Evolutionary conservation across 2,888 invertebrate genomes (phyloP), one percentile per base, ranked within the genome.

Genomic region (Ischnus inquisitorius): DNA sequence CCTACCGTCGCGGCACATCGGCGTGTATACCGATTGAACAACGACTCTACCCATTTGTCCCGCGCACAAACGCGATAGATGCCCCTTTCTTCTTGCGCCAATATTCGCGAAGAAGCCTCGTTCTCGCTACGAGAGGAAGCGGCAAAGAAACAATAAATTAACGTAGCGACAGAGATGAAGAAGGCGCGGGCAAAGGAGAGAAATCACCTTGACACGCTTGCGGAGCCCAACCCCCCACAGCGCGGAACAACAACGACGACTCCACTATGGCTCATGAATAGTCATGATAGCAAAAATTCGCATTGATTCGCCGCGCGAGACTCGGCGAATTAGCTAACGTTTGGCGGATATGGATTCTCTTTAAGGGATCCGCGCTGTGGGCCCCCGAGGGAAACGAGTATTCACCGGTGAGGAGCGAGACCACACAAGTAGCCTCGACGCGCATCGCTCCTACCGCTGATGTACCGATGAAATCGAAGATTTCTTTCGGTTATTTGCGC

Each of bases 221-320:
- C n/a, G 80, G 72, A 74, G 68, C 48, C 54, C 28, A 43, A 48
- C 74, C 60, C 72, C 82, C 82, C 72, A 60, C 51, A 19, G 78
- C 67, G 82, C 48, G 60, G 67, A 65, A 68, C 62, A 72, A 68
- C 64, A 69, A 51, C 51, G 46, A 46, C 69, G 51, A 48, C 16
- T 25, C 16, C 65, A n/a, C 60, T 34, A 68, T 71, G 34, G 34
- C 78, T 89, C 87, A 89, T 89, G 85, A 86, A 89, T 82, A 88
- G 78, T 83, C 85, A 85, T 88, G 82, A 85, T 83, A 77, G 85
- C 80, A 87, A 83, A 87, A 84, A 79, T 83, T 82, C 75, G 68
- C 75, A 76, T 85, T 85, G 85, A 69, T 75, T 34, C 86, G 81
- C 76, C 74, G 60, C 74, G 60, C 71, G 83, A 85, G 81, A 79